Percentiles rank a stretch among this genome's conserved stretches.
These are phyloP conservation scores for Nemoura dubitans DNA, from an alignment of 2,888 invertebrate species.

Conservation along the genomic window DNA sequence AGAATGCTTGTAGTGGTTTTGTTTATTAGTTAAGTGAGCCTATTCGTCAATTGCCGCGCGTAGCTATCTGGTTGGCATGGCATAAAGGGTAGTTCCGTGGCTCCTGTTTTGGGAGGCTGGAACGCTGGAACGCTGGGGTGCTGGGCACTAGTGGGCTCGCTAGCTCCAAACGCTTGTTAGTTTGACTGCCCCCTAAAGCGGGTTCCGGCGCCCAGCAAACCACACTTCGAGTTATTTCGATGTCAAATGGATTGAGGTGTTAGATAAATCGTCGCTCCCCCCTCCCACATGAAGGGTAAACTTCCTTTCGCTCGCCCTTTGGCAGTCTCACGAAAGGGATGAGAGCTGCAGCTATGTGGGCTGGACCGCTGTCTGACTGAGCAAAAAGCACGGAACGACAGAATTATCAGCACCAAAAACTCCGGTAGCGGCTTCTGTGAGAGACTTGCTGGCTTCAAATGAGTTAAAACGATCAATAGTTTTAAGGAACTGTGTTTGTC, in stretches of 20 bases:
- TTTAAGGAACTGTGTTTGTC: no score
- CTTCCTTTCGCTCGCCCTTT: background rate
- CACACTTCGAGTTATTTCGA: constrained; percentile 43
- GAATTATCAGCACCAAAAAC: background rate
- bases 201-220: background rate
- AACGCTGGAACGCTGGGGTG: background rate
- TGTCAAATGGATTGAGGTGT: constrained; percentile 48
- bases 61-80: background rate
- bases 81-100: background rate
- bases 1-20: constrained; percentile 12
- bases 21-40: background rate
- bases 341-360: background rate
- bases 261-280: constrained; percentile 44
- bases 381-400: background rate
- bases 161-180: background rate
- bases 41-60: background rate
- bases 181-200: background rate
- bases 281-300: constrained; percentile 16
- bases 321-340: no score
- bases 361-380: background rate
- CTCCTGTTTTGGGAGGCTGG: background rate
- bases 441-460: no score
- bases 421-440: background rate
- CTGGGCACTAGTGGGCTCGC: background rate
- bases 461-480: no score